phyloP scores from a whole-genome alignment of 2,797 vertebrate species.

The Tokudaia muenninki region DNA sequence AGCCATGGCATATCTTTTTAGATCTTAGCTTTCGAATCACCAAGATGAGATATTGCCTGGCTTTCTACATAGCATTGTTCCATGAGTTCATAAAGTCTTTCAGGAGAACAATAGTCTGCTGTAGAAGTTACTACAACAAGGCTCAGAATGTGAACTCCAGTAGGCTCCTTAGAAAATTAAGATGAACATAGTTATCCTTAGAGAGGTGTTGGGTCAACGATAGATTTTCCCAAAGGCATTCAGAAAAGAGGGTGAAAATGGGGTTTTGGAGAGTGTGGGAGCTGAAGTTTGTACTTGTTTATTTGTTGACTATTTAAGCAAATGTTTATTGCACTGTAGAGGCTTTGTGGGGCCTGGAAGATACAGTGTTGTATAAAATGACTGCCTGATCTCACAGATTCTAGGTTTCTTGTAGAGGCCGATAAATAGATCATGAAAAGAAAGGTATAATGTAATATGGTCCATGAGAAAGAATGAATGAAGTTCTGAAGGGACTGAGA shows the following conservation, averaged over 20 bases:
- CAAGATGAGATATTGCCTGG: not conserved
- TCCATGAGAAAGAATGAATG: not conserved
- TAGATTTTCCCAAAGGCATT: not conserved
- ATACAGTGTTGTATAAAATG: not conserved
- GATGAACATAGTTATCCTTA: accelerated
- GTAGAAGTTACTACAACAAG: not conserved
- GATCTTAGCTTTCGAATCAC: not conserved
- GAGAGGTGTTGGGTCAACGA: not conserved
- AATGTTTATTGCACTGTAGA: not conserved
- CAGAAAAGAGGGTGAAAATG: not conserved
- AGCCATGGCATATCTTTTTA: not conserved
- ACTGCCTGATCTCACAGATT: not conserved
- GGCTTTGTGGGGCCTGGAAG: not conserved
- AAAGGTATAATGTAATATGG: not conserved
- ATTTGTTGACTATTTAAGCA: not conserved
- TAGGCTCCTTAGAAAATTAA: not conserved
- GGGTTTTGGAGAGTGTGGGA: not conserved
- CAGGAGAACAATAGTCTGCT: not conserved
- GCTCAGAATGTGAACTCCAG: not conserved
- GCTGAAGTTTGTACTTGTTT: not conserved
- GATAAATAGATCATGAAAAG: not conserved
- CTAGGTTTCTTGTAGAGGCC: not conserved
- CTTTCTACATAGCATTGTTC: not conserved
- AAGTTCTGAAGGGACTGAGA: accelerated
- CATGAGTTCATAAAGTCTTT: not conserved